A percentile compares a stretch with the other conserved stretches of the same genome.
These are phyloP conservation scores for Ptilonorhynchus violaceus DNA, from an alignment of 2,113 vertebrate species.

Conservation along the genomic window DNA sequence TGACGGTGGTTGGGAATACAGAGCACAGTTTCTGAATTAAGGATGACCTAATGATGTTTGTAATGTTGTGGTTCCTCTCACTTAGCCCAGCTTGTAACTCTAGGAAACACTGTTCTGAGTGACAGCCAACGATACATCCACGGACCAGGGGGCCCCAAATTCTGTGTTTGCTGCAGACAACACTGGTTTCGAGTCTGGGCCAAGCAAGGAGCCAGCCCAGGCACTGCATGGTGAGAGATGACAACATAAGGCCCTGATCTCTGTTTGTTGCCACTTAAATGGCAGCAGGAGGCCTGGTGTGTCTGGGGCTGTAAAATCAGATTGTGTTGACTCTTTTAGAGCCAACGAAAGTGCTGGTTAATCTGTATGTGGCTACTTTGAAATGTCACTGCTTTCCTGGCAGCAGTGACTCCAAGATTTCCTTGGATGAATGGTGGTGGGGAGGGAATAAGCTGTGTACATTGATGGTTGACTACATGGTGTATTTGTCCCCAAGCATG, in stretches of 20 bases:
- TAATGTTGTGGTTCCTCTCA: not conserved
- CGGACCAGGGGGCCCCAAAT: not conserved
- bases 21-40: not conserved
- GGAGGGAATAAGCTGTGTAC: not conserved
- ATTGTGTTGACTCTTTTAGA: not conserved
- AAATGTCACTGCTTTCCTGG: constrained; percentile 5
- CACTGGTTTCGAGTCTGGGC: not conserved
- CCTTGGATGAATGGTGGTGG: not conserved
- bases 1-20: not conserved
- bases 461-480: not conserved
- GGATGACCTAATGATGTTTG: not conserved
- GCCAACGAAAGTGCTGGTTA: not conserved
- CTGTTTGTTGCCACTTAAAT: not conserved
- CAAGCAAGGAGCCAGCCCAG: not conserved
- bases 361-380: not conserved
- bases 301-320: not conserved
- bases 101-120: not conserved
- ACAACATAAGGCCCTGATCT: not conserved
- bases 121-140: not conserved
- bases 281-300: not conserved
- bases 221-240: not conserved
- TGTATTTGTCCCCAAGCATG: not conserved
- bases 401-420: not conserved
- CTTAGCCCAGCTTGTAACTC: not conserved
- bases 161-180: not conserved